Base-by-base conservation (phyloP, 2,888 invertebrate species). In the Acleris holmiana region DNA sequence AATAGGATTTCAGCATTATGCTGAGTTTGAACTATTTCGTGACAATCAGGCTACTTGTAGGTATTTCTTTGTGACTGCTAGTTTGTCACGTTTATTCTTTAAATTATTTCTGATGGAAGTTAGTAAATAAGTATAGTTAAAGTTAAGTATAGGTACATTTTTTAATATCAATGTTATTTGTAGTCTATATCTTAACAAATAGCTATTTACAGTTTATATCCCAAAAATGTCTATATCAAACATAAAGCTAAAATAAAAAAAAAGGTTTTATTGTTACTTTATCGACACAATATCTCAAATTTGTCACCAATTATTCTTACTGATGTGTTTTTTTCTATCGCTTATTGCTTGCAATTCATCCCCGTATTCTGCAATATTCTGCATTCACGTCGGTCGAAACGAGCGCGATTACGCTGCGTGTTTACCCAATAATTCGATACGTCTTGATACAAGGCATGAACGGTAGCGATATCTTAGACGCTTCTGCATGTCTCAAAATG, bases 341-440 rank as follows among this genome's bases (percentile, higher is more conserved):
- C 80, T 82, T 78, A 83, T 84, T 80, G 79, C 77, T 76, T 72
- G 77, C 82, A 79, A 83, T 86, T 80, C 82, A 77, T 83, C 80
- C 84, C 85, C 79, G 84, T 86, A 85, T 82, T 86, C 86, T 87
- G 73, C 73, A 76, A 77, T 85, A 79, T 86, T 85, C 86, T 83
- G 84, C 87, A 83, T 79, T 82, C 74, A 77, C 80, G 80, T 84
- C 85, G 83, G 82, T 86, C 85, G 87, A 85, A 88, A 85, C 86
- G 88, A 88, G 83, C 73, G 77, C 86, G 89, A 88, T 89, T 89
- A 88, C 85, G 77, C 74, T 78, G 82, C 84, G 87, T 92, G 91
- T 91, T 92, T 92, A 90, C 91, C 89, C 89, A 91, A 92, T 91
- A 91, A 91, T 92, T 91, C 90, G 91, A 90, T 89, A 85, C 85